Evolutionary conservation across 2,113 vertebrate species (phyloP).

Genomic region (Pseudopodoces humilis): DNA sequence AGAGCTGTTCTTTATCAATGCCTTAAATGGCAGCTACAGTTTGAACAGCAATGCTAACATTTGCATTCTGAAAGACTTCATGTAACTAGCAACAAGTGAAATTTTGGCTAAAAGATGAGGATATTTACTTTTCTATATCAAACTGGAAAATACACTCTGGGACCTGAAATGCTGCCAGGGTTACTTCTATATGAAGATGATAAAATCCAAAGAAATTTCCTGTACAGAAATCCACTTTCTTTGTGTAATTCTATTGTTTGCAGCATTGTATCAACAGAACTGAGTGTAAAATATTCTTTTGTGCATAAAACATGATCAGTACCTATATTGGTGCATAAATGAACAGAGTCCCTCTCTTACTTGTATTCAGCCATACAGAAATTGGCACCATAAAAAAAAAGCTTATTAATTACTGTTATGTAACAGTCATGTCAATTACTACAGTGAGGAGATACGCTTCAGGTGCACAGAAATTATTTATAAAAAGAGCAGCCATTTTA

Average conservation of each 20-base stretch:
- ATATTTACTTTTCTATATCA: not conserved
- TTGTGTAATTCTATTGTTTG: not conserved
- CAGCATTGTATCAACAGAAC: not conserved
- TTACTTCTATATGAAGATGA: not conserved
- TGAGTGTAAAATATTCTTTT: not conserved
- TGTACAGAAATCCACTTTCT: not conserved
- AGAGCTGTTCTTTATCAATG: not conserved
- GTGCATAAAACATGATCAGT: not conserved
- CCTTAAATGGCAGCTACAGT: not conserved
- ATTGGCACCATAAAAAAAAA: not conserved
- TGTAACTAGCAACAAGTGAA: not conserved
- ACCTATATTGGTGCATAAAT: not conserved
- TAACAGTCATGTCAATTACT: not conserved
- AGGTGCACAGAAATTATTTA: not conserved
- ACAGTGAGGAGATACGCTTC: not conserved
- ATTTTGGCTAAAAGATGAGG: not conserved
- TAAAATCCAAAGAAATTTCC: not conserved
- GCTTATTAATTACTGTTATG: not conserved
- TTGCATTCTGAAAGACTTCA: not conserved
- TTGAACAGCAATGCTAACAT: not conserved
- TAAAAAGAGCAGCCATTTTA: not conserved
- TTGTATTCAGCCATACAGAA: not conserved
- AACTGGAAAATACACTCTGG: not conserved
- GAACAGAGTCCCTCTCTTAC: not conserved
- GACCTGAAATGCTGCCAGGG: not conserved